Base-by-base conservation (phyloP, 2,888 invertebrate genomes). In the Nemotelus nigrinus region DNA sequence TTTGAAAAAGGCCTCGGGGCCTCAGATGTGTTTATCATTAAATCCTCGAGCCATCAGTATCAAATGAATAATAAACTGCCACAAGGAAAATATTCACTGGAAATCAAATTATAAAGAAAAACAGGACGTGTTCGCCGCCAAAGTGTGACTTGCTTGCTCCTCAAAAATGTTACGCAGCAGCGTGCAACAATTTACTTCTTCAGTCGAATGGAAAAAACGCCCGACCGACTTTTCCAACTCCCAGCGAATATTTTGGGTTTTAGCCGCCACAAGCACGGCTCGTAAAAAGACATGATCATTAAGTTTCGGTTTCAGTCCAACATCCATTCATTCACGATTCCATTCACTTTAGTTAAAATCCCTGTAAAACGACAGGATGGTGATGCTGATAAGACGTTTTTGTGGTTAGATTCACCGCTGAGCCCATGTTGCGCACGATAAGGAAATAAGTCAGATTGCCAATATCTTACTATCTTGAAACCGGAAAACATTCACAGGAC, bases 201-300 rank as follows among this genome's bases (percentile, higher is more conserved):
- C 25, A 25, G 25, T 25, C 25, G 25, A 0, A 1, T 25, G 25
- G 25, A 25, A 25, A 25, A 25, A 25, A 25, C 25, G 25, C 25
- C 25, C 25, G 25, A 25, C 25, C 25, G 25, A 25, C 25, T 25
- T 25, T 25, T 25, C 25, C 25, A 25, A 25, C 25, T 25, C 25
- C 25, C 25, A 25, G 25, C 25, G 25, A 25, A 25, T 25, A 25
- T 25, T 25, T 25, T 25, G 25, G 25, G 25, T 25, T 25, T 25
- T 25, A 25, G 25, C 25, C 25, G 25, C 25, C 25, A 25, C 25
- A 25, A 25, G 25, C 25, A 25, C 25, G 25, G 25, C 25, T 25
- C 25, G 25, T 25, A 25, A 55, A 53, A 70, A 50, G 55, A 53
- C 70, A 70, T 70, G 55, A 70, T 70, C 70, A 70, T 70, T 70